Evolutionary conservation across 2,888 invertebrate species (phyloP), one percentile per base, ranked within the genome.

Genomic region (Arge pagana): DNA sequence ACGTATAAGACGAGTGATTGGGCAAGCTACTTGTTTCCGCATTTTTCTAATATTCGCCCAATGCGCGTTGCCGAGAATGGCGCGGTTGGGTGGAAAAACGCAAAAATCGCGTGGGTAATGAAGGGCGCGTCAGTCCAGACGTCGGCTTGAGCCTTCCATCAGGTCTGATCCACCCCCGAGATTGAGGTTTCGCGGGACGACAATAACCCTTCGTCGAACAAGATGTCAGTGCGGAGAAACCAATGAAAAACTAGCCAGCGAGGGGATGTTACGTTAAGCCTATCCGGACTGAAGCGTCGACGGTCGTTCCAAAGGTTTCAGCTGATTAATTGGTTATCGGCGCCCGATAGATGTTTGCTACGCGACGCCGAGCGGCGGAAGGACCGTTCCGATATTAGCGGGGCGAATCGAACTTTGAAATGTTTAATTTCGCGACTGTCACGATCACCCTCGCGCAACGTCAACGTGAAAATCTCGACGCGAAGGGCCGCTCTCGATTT

Each of bases 281-380:
- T 53, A 57, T 35, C 2, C 31, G 33, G 26, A 33, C 55, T 63
- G 69, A 71, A 72, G 67, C 66, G 71, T 69, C 69, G 70, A 72
- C 66, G 66, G 62, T 67, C 65, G 63, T 67, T 73, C 53, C 61
- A 70, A 70, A 70, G 73, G 72, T 67, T 73, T 72, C 72, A 67
- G 60, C 66, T 63, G 70, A 72, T 72, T 72, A 72, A 73, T 72
- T 65, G 65, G 59, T 48, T 54, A 68, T 68, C 63, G 67, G 66
- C 69, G 33, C 33, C 15, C 21, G 31, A 10, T 37, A 62, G 64
- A 55, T 54, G 59, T 36, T 53, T 51, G 50, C 36, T n/a, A n/a
- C n/a, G n/a, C n/a, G n/a, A n/a, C n/a, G n/a, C n/a, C n/a, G n/a
- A n/a, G n/a, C n/a, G n/a, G n/a, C n/a, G n/a, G n/a, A n/a, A n/a